Conservation (phyloP, 2,888 invertebrate species). For the Clivina fossor region DNA sequence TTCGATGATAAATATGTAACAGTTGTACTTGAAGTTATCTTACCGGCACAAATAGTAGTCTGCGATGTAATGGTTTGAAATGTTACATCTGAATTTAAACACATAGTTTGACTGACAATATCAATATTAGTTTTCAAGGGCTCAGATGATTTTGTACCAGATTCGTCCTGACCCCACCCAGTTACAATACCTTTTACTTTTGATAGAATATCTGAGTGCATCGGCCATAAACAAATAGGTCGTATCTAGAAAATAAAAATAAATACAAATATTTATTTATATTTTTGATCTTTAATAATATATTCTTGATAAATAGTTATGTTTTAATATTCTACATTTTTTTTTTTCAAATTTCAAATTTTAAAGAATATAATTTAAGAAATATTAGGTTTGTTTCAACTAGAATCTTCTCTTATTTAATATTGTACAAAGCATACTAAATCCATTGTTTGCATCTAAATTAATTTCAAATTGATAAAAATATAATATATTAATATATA, state of each 20-base stretch:
- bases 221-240: slow-evolving; percentile 12
- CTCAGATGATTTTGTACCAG: neutral
- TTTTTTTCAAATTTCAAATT: neutral
- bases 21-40: neutral
- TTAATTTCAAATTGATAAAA: too few relatives aligned
- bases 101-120: neutral
- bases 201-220: neutral
- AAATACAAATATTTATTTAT: neutral
- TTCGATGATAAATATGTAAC: neutral
- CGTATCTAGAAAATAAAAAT: neutral
- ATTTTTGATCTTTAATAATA: neutral
- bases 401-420: too few relatives aligned
- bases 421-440: too few relatives aligned
- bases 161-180: slow-evolving; percentile 8
- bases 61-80: slow-evolving; percentile 51
- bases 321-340: neutral
- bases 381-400: too few relatives aligned
- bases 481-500: too few relatives aligned
- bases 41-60: slow-evolving; percentile 60
- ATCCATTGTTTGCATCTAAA: too few relatives aligned
- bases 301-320: neutral
- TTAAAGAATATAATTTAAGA: too few relatives aligned
- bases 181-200: neutral
- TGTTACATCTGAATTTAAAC: neutral
- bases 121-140: neutral